These are phyloP conservation scores for Synergus itoensis DNA, from an alignment of 2,888 invertebrate genomes.

Conservation along the genomic window DNA sequence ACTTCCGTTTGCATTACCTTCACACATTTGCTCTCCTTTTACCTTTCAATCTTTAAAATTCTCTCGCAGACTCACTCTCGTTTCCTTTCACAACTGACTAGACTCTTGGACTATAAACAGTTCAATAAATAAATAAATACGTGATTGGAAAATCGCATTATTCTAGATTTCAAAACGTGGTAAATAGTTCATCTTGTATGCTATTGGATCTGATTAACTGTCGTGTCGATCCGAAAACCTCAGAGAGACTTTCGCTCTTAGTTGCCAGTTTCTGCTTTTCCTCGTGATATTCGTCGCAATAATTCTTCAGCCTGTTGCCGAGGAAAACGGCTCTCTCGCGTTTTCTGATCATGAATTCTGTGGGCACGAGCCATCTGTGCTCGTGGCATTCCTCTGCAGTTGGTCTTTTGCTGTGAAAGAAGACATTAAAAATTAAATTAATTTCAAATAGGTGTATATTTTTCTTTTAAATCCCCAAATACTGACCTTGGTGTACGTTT, in stretches of 20 bases:
- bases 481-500: conserved; percentile 93
- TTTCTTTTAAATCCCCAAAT: background rate
- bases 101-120: conserved; percentile 59
- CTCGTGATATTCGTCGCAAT: conserved; percentile 89
- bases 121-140: conserved; percentile 66
- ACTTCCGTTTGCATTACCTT: conserved; percentile 36
- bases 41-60: conserved; percentile 34
- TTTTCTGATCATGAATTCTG: conserved; percentile 95
- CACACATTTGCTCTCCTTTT: conserved; percentile 48
- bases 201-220: conserved; percentile 88
- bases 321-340: conserved; percentile 93
- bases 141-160: conserved; percentile 69
- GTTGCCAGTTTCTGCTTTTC: conserved; percentile 83
- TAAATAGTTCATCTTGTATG: conserved; percentile 90
- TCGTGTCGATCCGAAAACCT: conserved; percentile 81
- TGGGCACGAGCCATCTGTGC: conserved; percentile 96
- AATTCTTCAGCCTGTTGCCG: conserved; percentile 90
- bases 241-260: conserved; percentile 80
- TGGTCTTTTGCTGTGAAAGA: conserved; percentile 91
- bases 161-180: conserved; percentile 74
- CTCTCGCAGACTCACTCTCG: conserved; percentile 46
- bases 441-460: conserved; percentile 19
- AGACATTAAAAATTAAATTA: conserved; percentile 48
- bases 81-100: conserved; percentile 56
- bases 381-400: conserved; percentile 96